phyloP scores from a whole-genome alignment of 2,888 invertebrate genomes.

The Bugulina stolonifera region DNA sequence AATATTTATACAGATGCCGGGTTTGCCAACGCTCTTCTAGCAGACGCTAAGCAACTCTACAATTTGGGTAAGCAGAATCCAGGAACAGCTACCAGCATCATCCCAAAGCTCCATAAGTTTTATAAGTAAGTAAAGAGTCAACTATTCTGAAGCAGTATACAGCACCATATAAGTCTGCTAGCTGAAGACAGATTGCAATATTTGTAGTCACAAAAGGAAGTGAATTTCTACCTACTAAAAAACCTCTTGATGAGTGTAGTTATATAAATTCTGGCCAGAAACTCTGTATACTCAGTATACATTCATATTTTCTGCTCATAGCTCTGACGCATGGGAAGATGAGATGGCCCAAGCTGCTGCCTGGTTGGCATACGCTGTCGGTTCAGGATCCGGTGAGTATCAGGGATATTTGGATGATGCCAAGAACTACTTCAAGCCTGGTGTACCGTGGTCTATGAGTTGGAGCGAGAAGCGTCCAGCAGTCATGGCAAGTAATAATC shows the following conservation, averaged over 20 bases:
- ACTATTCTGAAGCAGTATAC: not conserved
- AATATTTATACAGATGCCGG: slow-evolving; percentile 23
- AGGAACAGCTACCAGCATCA: slow-evolving; percentile 7
- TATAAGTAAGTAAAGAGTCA: slow-evolving; percentile 8
- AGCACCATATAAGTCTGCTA: too few relatives aligned
- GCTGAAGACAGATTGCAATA: too few relatives aligned
- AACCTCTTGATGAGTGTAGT: too few relatives aligned
- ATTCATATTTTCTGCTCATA: not conserved
- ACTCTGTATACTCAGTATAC: too few relatives aligned
- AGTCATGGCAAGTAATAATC: not conserved
- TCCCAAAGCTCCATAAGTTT: slow-evolving; percentile 19
- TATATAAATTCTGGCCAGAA: too few relatives aligned
- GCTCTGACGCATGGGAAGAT: slow-evolving; percentile 22
- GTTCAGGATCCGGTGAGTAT: not conserved
- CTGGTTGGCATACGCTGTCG: slow-evolving; percentile 20
- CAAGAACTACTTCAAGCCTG: slow-evolving; percentile 3
- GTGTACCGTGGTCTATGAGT: slow-evolving; percentile 14
- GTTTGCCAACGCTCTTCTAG: slow-evolving; percentile 5
- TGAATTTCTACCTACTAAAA: too few relatives aligned
- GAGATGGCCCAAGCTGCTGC: slow-evolving; percentile 24
- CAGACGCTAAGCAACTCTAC: slow-evolving; percentile 26
- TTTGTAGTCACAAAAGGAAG: too few relatives aligned
- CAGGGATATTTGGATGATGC: slow-evolving; percentile 22
- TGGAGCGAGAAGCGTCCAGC: slow-evolving; percentile 22
- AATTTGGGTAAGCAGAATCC: slow-evolving; percentile 9